These are phyloP conservation scores for Plectrocnemia conspersa DNA, from an alignment of 1,140 invertebrate genomes.

Conservation along the genomic window DNA sequence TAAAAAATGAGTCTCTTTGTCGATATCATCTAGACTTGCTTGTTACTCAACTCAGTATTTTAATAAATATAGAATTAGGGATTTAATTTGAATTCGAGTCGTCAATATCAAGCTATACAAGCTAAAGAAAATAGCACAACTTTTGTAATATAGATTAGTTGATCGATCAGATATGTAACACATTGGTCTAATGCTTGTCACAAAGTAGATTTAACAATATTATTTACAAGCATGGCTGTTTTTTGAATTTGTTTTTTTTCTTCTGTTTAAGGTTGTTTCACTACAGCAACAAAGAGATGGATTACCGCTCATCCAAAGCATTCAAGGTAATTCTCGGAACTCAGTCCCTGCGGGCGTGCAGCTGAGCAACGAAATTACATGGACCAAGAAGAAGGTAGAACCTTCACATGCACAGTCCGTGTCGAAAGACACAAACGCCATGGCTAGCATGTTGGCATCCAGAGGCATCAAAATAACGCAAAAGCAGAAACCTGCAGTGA, in stretches of 20 bases:
- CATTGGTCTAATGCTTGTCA: too few species aligned
- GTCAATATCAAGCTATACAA: too few species aligned
- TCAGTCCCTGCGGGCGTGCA: conserved; percentile 42
- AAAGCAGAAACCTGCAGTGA: conserved; percentile 45
- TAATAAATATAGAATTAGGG: too few species aligned
- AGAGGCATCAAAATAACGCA: conserved; percentile 71
- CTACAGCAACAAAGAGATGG: conserved; percentile 69
- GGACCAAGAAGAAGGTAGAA: conserved; percentile 54
- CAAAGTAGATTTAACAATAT: not conserved
- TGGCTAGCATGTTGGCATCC: conserved; percentile 68
- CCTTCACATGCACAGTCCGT: conserved; percentile 44
- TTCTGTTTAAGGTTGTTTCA: conserved; percentile 50
- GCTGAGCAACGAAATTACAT: conserved; percentile 52
- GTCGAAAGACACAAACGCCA: conserved; percentile 64
- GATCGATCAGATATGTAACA: too few species aligned
- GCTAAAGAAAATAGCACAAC: too few species aligned
- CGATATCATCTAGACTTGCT: too few species aligned
- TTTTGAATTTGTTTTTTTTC: not conserved
- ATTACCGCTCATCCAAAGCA: conserved; percentile 66
- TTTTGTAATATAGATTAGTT: too few species aligned
- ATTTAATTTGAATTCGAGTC: too few species aligned
- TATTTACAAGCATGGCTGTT: not conserved
- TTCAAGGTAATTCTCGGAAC: conserved; percentile 54
- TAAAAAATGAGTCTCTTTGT: too few species aligned
- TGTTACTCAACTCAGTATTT: too few species aligned